phyloP scores from a whole-genome alignment of 2,888 invertebrate species.

The Suillia variegata region DNA sequence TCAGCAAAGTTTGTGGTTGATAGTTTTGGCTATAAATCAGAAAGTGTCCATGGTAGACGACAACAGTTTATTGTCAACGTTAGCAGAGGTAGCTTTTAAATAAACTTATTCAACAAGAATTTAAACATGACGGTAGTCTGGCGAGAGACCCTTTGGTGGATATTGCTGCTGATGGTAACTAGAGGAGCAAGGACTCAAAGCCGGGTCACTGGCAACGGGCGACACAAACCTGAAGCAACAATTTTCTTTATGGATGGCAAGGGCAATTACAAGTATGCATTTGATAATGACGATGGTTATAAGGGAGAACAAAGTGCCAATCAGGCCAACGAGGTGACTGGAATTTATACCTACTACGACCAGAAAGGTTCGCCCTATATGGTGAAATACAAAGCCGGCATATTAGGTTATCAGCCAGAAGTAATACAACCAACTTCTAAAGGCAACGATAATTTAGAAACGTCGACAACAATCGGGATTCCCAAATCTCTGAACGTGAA shows the following conservation, averaged over 20 bases:
- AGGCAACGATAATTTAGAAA: background rate
- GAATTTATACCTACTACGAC: conserved; percentile 37
- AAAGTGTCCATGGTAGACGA: conserved; percentile 6
- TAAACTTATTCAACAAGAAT: too few species aligned
- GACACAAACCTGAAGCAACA: conserved; percentile 41
- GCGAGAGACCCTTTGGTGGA: too few species aligned
- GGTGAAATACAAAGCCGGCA: conserved; percentile 32
- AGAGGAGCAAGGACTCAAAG: background rate
- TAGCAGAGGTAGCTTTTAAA: too few species aligned
- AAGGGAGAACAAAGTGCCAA: conserved; percentile 52
- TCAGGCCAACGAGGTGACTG: conserved; percentile 34
- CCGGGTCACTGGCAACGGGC: too few species aligned
- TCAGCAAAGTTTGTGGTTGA: conserved; percentile 1
- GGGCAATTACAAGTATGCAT: conserved; percentile 56
- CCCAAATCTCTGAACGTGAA: background rate
- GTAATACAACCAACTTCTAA: conserved; percentile 12
- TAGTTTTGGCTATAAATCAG: conserved; percentile 25
- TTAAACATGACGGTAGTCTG: too few species aligned
- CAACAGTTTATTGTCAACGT: conserved; percentile 19
- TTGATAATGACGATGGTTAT: conserved; percentile 56
- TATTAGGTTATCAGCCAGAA: conserved; percentile 32
- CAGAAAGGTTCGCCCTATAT: conserved; percentile 30
- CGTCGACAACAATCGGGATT: too few species aligned
- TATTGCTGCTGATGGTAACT: background rate
- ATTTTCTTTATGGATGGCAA: conserved; percentile 57